phyloP scores from a whole-genome alignment of 2,797 vertebrate genomes.

The Jordanella pulchra region DNA sequence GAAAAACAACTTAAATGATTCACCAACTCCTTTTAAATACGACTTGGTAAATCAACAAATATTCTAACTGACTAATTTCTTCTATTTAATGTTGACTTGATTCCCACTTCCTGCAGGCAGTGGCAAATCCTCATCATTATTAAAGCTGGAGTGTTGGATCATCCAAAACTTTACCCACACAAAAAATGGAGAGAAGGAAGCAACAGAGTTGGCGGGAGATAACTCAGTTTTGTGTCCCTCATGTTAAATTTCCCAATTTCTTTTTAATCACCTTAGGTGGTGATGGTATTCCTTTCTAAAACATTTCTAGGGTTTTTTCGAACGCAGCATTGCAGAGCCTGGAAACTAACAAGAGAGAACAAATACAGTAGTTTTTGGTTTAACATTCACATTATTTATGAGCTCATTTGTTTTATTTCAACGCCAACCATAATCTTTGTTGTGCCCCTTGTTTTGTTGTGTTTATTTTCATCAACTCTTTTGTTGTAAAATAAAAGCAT shows the following conservation, averaged over 20 bases:
- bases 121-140: slow-evolving; percentile 1
- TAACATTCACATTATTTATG: neutral
- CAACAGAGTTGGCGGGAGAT: neutral
- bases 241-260: neutral
- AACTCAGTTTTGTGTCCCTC: neutral
- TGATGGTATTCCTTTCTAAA: neutral
- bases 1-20: slow-evolving; percentile 9
- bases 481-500: neutral
- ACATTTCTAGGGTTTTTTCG: neutral
- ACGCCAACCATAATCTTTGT: neutral
- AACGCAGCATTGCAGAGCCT: neutral
- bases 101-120: neutral
- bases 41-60: neutral
- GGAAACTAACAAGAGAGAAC: neutral
- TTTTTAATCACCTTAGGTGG: slow-evolving; percentile 5
- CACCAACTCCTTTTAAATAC: neutral
- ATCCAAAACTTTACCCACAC: slow-evolving; percentile 9
- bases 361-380: neutral
- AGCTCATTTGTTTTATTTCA: neutral
- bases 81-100: neutral
- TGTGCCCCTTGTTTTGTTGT: neutral
- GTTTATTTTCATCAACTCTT: neutral
- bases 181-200: neutral
- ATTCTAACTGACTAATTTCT: slow-evolving; percentile 10
- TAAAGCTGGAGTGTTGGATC: neutral